Base-by-base conservation (phyloP, 2,113 vertebrate genomes). In the Chaetops frenatus region DNA sequence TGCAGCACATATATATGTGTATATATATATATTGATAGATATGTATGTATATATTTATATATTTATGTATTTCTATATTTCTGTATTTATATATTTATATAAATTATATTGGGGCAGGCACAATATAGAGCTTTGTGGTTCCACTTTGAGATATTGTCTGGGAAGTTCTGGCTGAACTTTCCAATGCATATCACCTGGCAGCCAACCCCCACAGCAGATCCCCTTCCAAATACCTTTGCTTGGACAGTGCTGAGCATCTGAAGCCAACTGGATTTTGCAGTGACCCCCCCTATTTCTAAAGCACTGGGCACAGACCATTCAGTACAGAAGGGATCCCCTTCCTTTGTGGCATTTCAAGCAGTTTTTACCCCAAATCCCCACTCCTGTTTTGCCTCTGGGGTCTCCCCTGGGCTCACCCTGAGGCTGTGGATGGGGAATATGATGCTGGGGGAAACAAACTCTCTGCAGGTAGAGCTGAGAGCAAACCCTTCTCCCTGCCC, bases 121-220 rank as follows among this genome's bases (percentile, higher is more conserved):
- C 9, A 56, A 20, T 12, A 12, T 4, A 38, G 7, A 89, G 42
- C 27, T n/a, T 3, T 50, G 78, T 14, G 42, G 21, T 50, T 50
- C 47, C 57, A 64, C 45, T 81, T 53, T 54, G 74, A 60, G 64
- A 29, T 25, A 24, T 2, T 70, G 33, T 7, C 69, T 70, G 60
- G 44, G 71, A 88, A 78, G 90, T 70, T 78, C 51, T 82, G 87
- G 33, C 79, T 83, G 88, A 73, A 25, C 42, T 74, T 58, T n/a
- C 29, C 11, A 16, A 33, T n/a, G 57, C 9, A 11, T 22, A 50
- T 23, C 77, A 64, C 48, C 74, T 65, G 78, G 53, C 65, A 69
- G 79, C 21, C 73, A 65, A 33, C 10, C 24, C 13, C 19, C 4
- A 0, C 22, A 51, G 54, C 40, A 3, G 2, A 44, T 35, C 47